Evolutionary conservation across 2,113 vertebrate genomes (phyloP).

Genomic region (Hippotragus niger): DNA sequence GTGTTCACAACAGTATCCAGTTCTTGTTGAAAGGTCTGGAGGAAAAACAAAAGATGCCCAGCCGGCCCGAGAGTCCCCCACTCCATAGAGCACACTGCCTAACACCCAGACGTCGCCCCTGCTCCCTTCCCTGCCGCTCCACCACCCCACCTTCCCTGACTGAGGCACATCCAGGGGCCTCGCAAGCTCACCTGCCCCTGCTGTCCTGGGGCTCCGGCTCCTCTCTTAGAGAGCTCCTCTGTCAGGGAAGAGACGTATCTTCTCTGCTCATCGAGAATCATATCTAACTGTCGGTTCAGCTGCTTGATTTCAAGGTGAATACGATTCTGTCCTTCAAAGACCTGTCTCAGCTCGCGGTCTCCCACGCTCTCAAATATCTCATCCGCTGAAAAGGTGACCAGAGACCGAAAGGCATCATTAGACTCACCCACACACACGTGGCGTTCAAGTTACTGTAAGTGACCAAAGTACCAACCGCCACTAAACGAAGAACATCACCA

Average conservation of each 20-base stretch:
- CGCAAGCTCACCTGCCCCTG: constrained; percentile 83
- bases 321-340: constrained; percentile 97
- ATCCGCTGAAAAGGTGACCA: constrained; percentile 82
- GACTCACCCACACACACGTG: background rate
- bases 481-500: background rate
- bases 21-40: constrained; percentile 84
- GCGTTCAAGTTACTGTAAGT: background rate
- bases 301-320: constrained; percentile 99
- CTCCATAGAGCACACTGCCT: rapidly evolving
- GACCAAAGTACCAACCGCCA: background rate
- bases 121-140: background rate
- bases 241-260: constrained; percentile 89
- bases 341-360: constrained; percentile 94
- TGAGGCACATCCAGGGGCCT: rapidly evolving
- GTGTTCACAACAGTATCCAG: constrained; percentile 83
- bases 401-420: background rate
- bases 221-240: constrained; percentile 88
- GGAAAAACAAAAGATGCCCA: background rate
- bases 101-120: background rate
- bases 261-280: constrained; percentile 97
- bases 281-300: constrained; percentile 91
- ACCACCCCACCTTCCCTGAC: background rate
- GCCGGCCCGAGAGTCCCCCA: background rate
- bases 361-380: constrained; percentile 91
- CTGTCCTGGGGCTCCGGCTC: constrained; percentile 72